Base-by-base conservation (phyloP, 2,113 vertebrate species). In the Etheostoma spectabile region DNA sequence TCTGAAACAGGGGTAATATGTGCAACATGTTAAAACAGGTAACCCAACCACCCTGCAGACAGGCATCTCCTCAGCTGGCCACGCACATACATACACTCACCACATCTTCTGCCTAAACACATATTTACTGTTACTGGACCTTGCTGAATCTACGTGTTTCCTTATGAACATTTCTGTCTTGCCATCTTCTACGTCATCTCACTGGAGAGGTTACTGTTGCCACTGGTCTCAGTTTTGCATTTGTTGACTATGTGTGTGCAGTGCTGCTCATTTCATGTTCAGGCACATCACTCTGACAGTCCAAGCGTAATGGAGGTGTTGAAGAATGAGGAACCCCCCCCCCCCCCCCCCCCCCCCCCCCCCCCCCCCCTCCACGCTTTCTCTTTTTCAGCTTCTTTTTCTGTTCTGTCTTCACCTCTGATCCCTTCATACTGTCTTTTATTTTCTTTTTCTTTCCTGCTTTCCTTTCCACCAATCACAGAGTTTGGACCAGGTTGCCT, bases 401-500 rank as follows among this genome's bases (percentile, higher is more conserved):
- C 82, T 90, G 64, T 83, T 92, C 86, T 91, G 48, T 78, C 83
- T 86, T 88, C 75, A 70, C 61, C 64, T 87, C 74, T 88, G 69
- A 85, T 88, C 82, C 81, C 61, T 88, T 62, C 75, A 75, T 79
- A 49, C 68, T 86, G 0, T 89, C 82, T 90, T 79, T 81, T 95
- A 89, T 84, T 60, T 66, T 95, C 93, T 79, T 60, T 59, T 62
- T 56, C 57, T 80, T 78, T 60, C 75, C 65, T 82, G 68, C 86
- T 95, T 95, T 95, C 93, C 91, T 65, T 96, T 96, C 70, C 1
- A 94, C 95, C 79, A 91, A 84, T 96, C 95, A 70, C 96, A 95
- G 95, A 97, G 95, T 95, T 95, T 94, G 82, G 96, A 97, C 92
- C 94, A 95, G 79, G 95, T 92, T 78, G 95, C 90, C 93, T 94